Conservation (phyloP, 2,113 vertebrate species). For the Antechinus flavipes region DNA sequence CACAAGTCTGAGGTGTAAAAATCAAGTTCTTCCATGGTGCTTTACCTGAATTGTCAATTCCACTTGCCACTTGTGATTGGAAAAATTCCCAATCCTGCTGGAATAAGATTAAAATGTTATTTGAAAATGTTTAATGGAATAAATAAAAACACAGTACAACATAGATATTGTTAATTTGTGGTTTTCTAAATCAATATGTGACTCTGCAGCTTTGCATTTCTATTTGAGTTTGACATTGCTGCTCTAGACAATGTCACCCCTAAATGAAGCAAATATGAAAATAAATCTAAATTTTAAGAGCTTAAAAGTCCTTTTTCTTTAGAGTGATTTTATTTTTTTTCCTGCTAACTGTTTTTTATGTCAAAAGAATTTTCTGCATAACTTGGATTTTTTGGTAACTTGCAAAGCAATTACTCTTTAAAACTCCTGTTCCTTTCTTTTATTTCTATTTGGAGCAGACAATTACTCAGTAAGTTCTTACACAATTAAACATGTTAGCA, state of each 20-base stretch:
- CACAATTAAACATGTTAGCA: no score
- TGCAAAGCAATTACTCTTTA: background rate
- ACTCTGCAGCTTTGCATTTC: background rate
- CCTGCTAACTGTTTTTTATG: constrained; percentile 7
- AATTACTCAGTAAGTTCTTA: background rate
- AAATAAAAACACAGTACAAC: background rate
- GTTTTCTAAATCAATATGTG: background rate
- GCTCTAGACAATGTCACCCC: constrained; percentile 22
- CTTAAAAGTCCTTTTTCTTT: constrained; percentile 22
- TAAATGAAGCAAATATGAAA: constrained; percentile 9
- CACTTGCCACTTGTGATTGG: background rate
- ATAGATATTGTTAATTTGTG: background rate
- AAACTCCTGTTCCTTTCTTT: background rate
- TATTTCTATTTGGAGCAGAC: background rate
- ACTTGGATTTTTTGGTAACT: background rate
- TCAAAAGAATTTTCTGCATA: background rate
- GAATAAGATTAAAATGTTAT: background rate
- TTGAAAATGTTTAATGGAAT: background rate
- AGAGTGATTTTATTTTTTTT: background rate
- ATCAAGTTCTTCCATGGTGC: background rate
- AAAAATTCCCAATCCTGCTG: background rate
- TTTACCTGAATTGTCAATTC: background rate
- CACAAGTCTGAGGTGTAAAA: background rate
- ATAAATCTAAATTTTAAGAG: constrained; percentile 4
- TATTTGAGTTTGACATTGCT: background rate